Evolutionary conservation across 92 coral and sea anemone species (phyloP).

Genomic region (Micromussa lordhowensis): DNA sequence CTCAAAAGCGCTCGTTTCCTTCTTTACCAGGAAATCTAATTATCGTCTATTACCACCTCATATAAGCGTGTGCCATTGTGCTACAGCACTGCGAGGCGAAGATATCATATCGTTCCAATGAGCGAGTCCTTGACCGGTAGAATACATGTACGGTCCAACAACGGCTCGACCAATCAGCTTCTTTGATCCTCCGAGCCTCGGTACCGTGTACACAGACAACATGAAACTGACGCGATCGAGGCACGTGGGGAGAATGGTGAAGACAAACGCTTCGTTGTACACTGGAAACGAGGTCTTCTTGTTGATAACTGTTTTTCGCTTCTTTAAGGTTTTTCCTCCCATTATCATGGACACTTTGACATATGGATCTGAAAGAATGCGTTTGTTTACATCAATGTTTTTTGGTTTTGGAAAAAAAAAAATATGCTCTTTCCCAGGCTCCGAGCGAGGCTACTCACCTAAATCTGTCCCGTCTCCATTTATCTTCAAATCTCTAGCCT

Average conservation of each 20-base stretch:
- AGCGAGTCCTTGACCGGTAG: conserved; percentile 88
- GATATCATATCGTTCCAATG: conserved; percentile 96
- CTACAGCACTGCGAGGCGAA: conserved; percentile 87
- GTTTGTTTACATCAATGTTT: not conserved
- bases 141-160: conserved; percentile 93
- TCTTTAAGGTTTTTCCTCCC: conserved; percentile 84
- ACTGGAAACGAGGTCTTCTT: conserved; percentile 66
- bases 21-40: no score
- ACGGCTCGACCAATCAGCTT: conserved; percentile 86
- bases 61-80: conserved; percentile 92
- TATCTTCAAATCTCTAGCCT: conserved; percentile 74
- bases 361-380: conserved; percentile 77
- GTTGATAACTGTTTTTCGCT: conserved; percentile 74
- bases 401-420: no score
- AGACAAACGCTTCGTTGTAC: conserved; percentile 90
- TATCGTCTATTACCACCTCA: conserved; percentile 20
- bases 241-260: conserved; percentile 74
- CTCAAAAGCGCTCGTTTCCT: no score
- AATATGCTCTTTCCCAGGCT: not conserved
- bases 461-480: conserved; percentile 74
- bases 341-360: conserved; percentile 90
- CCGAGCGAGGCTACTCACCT: conserved; percentile 54
- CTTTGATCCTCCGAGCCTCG: conserved; percentile 81
- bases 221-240: conserved; percentile 88
- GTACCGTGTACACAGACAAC: conserved; percentile 74